Evolutionary conservation across 2,888 invertebrate species (phyloP), one percentile per base, ranked within the genome.

Genomic region (Leptinotarsa juncta): DNA sequence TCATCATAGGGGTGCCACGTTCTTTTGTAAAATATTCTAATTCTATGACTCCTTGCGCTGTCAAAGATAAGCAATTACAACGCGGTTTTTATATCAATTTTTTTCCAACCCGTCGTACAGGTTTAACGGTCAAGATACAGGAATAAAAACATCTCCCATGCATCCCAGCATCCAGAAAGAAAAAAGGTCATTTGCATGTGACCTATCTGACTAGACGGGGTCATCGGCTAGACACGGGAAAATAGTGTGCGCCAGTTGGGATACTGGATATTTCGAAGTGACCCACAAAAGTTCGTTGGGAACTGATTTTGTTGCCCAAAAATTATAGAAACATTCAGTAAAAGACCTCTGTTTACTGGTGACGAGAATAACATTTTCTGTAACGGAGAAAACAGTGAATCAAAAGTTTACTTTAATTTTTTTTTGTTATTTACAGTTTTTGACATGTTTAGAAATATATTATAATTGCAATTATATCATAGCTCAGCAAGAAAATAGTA

Each of bases 131-230:
- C 73, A 69, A 65, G 65, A 69, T 49, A 48, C 23, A 15, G 26
- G 12, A 68, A 55, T 60, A 74, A 74, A 74, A 74, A 70, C 60
- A 48, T 77, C 75, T 77, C 69, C 50, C 26, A 57, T 62, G 67
- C 23, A 51, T 67, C 74, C 50, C 74, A 71, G 74, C 74, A 74
- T 74, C 71, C 66, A 42, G 62, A 67, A 42, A 51, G 51, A 71
- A 74, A 66, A 66, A 65, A 74, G 18, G 10, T 23, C 60, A 42
- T 69, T 69, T 69, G 57, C 53, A 67, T 71, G 48, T 71, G 71
- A 71, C 68, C 71, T 65, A 75, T 72, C 75, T 72, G 75, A 50
- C 75, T 70, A 72, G 75, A 75, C 67, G 20, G 72, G 75, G 72
- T 62, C 62, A 62, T 42, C n/a, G 42, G 32, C 62, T 62, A 62